Percentiles rank a stretch among this genome's conserved stretches.
These are phyloP conservation scores for Eira barbara DNA, from an alignment of 2,113 vertebrate species.

Conservation along the genomic window DNA sequence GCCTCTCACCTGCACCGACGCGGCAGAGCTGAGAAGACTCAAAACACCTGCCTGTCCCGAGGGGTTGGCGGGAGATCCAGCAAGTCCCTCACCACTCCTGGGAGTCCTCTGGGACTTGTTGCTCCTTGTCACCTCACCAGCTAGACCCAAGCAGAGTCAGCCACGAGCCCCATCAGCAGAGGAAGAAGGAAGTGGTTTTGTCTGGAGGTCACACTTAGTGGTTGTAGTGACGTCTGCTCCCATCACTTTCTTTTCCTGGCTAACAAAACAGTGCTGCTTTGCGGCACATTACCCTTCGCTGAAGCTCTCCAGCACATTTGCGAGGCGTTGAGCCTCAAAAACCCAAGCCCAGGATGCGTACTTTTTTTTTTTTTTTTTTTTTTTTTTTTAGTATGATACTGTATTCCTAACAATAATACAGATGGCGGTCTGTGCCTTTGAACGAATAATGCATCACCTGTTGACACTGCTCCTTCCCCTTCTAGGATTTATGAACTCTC, in stretches of 20 bases:
- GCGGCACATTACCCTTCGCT: background rate
- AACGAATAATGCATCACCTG: background rate
- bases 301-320: too few species aligned
- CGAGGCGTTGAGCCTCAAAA: background rate
- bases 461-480: background rate
- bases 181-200: constrained; percentile 28
- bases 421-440: background rate
- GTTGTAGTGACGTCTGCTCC: background rate
- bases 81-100: too few species aligned
- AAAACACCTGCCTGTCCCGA: background rate
- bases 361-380: background rate
- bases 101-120: background rate
- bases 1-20: background rate
- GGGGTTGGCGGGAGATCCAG: background rate
- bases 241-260: background rate
- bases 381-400: background rate
- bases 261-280: background rate
- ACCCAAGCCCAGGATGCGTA: background rate
- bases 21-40: background rate
- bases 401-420: background rate
- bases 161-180: background rate
- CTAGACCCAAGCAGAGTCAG: background rate
- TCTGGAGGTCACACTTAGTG: background rate
- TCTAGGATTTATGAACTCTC: background rate
- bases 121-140: background rate